Conservation (phyloP, 2,113 vertebrate genomes). For the Cololabis saira region DNA sequence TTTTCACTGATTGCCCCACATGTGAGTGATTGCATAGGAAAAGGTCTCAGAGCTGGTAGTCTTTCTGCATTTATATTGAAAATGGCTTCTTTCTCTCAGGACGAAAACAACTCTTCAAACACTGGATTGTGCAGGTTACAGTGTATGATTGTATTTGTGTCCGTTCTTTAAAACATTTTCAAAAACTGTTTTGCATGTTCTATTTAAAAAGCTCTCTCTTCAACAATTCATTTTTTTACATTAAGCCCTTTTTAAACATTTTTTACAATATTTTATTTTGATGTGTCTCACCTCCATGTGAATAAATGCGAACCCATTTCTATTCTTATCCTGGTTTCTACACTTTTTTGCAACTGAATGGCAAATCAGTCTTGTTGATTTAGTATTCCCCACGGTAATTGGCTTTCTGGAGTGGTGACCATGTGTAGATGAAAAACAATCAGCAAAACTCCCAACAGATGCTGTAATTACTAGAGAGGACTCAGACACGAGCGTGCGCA, state of each 20-base stretch:
- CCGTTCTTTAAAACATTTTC: neutral
- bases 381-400: conserved; percentile 80
- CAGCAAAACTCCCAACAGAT: conserved; percentile 83
- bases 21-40: neutral
- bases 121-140: neutral
- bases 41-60: neutral
- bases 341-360: conserved; percentile 63
- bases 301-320: conserved; percentile 40
- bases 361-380: conserved; percentile 73
- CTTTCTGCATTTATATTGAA: neutral
- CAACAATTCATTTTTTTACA: conserved; percentile 1
- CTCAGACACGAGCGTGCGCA: conserved; percentile 57
- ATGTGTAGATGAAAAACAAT: conserved; percentile 87
- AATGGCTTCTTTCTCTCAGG: neutral
- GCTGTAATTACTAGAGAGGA: conserved; percentile 84
- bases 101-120: neutral
- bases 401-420: conserved; percentile 84
- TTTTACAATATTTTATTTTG: conserved; percentile 7
- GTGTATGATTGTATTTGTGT: neutral
- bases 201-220: neutral
- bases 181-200: neutral
- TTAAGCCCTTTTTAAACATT: neutral
- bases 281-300: conserved; percentile 33
- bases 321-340: conserved; percentile 49
- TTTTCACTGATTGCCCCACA: conserved; percentile 9